A percentile compares a stretch with the other conserved stretches of the same genome.
Evolutionary conservation across 2,888 invertebrate genomes (phyloP).

Genomic region (Euphydryas editha): DNA sequence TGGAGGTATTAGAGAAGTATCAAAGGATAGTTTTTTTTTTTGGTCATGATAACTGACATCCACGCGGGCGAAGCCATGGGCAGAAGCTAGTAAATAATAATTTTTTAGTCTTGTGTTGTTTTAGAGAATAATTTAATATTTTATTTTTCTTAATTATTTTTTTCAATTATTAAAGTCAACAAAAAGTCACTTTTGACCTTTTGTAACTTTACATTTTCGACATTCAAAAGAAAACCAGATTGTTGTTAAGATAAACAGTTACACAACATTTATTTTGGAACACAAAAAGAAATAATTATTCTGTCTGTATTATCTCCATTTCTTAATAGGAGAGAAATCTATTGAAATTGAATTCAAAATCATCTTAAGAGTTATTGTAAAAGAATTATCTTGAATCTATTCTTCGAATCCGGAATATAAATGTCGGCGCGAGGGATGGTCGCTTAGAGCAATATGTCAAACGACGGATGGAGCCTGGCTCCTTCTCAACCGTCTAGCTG

Average conservation of each 20-base stretch:
- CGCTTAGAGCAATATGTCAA: constrained; percentile 76
- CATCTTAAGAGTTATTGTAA: constrained; percentile 75
- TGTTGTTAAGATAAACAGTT: neutral
- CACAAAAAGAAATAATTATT: neutral
- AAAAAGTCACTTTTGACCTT: too few species aligned
- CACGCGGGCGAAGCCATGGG: too few species aligned
- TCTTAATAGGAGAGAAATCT: constrained; percentile 60
- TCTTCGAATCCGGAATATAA: constrained; percentile 70
- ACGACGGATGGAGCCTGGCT: constrained; percentile 39
- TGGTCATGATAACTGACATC: too few species aligned
- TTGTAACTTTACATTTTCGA: neutral
- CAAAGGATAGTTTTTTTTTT: too few species aligned
- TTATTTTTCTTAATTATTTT: neutral
- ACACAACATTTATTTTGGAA: neutral
- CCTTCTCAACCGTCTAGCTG: constrained; percentile 29
- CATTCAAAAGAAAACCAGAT: neutral
- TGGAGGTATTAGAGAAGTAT: too few species aligned
- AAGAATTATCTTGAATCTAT: constrained; percentile 75
- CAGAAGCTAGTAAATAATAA: too few species aligned
- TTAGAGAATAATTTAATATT: neutral
- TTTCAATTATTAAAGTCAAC: neutral
- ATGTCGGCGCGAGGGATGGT: constrained; percentile 62
- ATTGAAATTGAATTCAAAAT: constrained; percentile 72
- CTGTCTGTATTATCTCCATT: constrained; percentile 44
- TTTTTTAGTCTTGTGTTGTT: too few species aligned